Evolutionary conservation across 2,113 vertebrate species (phyloP).

Genomic region (Siniperca knerii): DNA sequence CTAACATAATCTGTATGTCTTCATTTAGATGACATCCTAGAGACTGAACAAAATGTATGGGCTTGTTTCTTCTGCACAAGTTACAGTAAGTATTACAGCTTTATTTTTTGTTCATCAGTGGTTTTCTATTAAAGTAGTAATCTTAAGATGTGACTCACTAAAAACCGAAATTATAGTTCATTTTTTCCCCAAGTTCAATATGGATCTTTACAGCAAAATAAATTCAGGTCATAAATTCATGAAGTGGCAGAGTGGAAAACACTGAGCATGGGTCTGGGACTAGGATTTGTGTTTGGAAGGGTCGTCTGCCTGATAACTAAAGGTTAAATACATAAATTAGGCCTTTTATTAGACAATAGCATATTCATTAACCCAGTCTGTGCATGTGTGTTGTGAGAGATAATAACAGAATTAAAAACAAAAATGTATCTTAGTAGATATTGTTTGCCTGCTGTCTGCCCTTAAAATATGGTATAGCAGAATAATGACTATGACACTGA

Average conservation of each 20-base stretch:
- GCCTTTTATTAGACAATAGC: slow-evolving; percentile 2
- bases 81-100: background rate
- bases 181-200: background rate
- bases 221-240: background rate
- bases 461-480: background rate
- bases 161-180: background rate
- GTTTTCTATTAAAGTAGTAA: background rate
- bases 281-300: slow-evolving; percentile 5
- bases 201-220: background rate
- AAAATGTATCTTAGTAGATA: background rate
- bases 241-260: slow-evolving; percentile 5
- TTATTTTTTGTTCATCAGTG: background rate
- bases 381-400: background rate
- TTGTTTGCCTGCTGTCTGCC: background rate
- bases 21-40: background rate
- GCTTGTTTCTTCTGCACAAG: background rate
- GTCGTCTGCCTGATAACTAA: slow-evolving; percentile 15
- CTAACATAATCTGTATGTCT: background rate
- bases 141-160: background rate
- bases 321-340: slow-evolving; percentile 47
- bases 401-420: slow-evolving; percentile 12
- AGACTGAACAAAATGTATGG: background rate
- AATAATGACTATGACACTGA: background rate
- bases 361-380: slow-evolving; percentile 49
- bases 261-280: background rate